Evolutionary conservation across 2,888 invertebrate genomes (phyloP).

Genomic region (Platycheirus rosarum): DNA sequence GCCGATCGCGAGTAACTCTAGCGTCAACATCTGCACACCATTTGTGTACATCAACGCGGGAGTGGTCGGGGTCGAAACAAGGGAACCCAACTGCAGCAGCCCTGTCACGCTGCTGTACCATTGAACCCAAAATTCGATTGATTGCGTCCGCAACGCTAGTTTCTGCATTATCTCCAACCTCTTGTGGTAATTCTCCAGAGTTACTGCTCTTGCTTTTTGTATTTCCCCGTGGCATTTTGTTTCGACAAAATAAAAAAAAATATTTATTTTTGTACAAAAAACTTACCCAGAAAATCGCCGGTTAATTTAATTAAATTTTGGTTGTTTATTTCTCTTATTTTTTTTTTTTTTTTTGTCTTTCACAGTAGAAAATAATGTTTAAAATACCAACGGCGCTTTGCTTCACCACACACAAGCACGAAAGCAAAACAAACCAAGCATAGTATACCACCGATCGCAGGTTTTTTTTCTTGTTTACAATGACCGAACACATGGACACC

Average conservation of each 20-base stretch:
- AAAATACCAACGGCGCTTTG: background rate
- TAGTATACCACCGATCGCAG: background rate
- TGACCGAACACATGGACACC: background rate
- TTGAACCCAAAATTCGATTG: too few relatives aligned
- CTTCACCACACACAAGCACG: background rate
- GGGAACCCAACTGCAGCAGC: constrained; percentile 52
- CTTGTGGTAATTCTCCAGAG: too few relatives aligned
- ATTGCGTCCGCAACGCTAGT: too few relatives aligned
- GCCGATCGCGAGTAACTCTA: constrained; percentile 57
- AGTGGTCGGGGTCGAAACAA: constrained; percentile 62
- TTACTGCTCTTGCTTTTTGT: too few relatives aligned
- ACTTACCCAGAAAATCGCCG: too few relatives aligned
- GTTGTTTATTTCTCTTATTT: background rate
- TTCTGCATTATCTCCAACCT: too few relatives aligned
- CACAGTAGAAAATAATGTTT: background rate
- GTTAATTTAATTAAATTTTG: background rate
- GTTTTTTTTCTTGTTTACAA: background rate
- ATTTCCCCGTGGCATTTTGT: too few relatives aligned
- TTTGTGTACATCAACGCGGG: constrained; percentile 48
- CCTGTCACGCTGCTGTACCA: constrained; percentile 21
- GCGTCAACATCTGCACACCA: constrained; percentile 56
- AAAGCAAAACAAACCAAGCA: background rate
- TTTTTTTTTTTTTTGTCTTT: background rate
- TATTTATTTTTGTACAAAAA: too few relatives aligned
- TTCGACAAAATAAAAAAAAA: too few relatives aligned